Conservation (phyloP, 2,888 invertebrate species). For the Tetramorium bicarinatum region DNA sequence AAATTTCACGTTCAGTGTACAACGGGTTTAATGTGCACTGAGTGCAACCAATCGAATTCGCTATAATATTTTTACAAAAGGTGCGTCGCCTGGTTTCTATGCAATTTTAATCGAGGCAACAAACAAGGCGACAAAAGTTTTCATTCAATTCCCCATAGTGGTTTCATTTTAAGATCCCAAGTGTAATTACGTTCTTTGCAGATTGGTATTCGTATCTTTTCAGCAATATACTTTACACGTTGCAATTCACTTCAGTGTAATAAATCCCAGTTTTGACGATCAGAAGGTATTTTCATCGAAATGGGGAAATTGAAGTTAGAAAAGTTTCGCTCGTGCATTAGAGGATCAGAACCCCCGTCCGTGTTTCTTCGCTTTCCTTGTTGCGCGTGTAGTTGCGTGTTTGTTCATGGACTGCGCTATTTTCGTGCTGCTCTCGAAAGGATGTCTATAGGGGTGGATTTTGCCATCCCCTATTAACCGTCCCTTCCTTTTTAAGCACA, state of each 20-base stretch:
- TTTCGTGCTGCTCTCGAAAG: slow-evolving; percentile 67
- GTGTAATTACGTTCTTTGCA: not conserved
- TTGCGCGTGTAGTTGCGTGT: slow-evolving; percentile 26
- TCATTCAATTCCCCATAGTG: not conserved
- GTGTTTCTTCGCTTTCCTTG: slow-evolving; percentile 19
- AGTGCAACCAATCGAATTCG: too few species aligned
- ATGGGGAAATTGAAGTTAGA: slow-evolving; percentile 2
- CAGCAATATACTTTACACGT: not conserved
- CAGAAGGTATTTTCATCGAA: not conserved
- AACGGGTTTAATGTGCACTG: too few species aligned
- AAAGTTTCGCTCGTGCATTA: slow-evolving; percentile 21
- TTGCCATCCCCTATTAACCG: slow-evolving; percentile 56
- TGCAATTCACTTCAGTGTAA: not conserved
- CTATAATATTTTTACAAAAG: slow-evolving; percentile 2
- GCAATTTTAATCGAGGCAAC: not conserved
- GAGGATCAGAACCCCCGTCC: not conserved
- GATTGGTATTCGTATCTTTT: not conserved
- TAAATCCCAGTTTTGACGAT: not conserved
- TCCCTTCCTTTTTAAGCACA: slow-evolving; percentile 52
- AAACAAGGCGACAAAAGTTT: not conserved
- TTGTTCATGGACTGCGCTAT: slow-evolving; percentile 64
- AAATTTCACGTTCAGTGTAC: too few species aligned
- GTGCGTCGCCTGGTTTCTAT: not conserved
- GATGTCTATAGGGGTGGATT: slow-evolving; percentile 61
- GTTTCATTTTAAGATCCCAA: not conserved